These are phyloP conservation scores for Pterophyllum scalare DNA, from an alignment of 2,113 vertebrate genomes.

Conservation along the genomic window DNA sequence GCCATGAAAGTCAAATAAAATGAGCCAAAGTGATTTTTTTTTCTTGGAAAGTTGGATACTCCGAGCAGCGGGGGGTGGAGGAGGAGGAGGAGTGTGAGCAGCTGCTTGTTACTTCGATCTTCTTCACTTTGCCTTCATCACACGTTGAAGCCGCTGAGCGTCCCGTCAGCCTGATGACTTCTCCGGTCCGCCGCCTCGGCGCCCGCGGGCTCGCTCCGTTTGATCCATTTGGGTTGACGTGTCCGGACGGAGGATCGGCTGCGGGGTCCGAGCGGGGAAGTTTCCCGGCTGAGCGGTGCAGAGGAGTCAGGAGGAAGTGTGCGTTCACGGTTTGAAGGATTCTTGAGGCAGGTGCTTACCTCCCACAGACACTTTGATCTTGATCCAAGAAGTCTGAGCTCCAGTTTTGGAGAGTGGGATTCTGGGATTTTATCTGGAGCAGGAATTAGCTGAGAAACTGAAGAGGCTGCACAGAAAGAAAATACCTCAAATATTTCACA, in stretches of 20 bases:
- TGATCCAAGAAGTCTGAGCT: background rate
- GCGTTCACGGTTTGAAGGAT: background rate
- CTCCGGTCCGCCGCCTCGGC: background rate
- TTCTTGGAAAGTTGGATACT: background rate
- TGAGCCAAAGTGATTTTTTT: background rate
- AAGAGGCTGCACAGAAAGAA: too few species aligned
- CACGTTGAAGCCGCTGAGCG: background rate
- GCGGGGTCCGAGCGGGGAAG: background rate
- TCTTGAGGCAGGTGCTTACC: background rate
- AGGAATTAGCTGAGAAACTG: background rate
- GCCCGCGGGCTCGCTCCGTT: background rate
- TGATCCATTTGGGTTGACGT: conserved; percentile 9
- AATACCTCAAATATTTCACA: too few species aligned
- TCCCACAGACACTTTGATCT: background rate
- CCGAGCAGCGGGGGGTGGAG: background rate
- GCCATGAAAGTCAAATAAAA: background rate
- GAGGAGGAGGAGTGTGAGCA: conserved; percentile 4
- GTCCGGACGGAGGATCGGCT: background rate
- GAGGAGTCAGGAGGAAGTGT: background rate
- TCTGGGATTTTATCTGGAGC: too few species aligned
- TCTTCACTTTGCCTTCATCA: conserved; percentile 29
- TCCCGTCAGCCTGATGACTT: background rate
- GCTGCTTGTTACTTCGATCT: conserved; percentile 43
- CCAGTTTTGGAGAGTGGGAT: background rate
- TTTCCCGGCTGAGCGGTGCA: background rate